Conservation (phyloP, 2,888 invertebrate genomes). For the Ichneumoninae sp. region DNA sequence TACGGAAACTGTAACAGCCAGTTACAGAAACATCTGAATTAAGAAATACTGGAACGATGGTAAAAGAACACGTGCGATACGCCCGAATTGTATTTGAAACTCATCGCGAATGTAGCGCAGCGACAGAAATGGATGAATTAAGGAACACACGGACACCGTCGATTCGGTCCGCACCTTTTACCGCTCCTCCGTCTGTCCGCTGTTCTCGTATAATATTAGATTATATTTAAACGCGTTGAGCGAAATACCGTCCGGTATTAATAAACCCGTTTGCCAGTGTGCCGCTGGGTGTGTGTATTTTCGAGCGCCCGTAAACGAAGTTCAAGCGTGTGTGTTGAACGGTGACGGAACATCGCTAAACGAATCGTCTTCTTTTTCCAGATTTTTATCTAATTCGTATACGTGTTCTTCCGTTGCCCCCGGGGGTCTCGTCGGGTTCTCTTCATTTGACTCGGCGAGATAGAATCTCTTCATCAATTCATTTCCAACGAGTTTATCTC, state of each 20-base stretch:
- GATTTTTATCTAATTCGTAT: background rate
- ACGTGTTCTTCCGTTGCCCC: background rate
- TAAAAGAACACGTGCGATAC: too few relatives aligned
- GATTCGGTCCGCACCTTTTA: background rate
- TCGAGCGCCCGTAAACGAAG: background rate
- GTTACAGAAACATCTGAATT: too few relatives aligned
- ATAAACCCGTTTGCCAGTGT: conserved; percentile 46
- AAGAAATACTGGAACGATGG: too few relatives aligned
- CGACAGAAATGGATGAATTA: too few relatives aligned
- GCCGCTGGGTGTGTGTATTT: background rate
- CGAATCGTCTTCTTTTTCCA: conserved; percentile 1
- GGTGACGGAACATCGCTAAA: conserved; percentile 13
- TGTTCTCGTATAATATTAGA: conserved; percentile 58
- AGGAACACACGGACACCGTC: background rate
- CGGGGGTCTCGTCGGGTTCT: background rate
- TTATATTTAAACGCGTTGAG: conserved; percentile 61
- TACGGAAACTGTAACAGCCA: too few relatives aligned
- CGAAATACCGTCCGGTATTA: conserved; percentile 63
- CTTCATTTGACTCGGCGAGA: conserved; percentile 19
- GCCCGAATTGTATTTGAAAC: background rate
- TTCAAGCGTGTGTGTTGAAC: background rate
- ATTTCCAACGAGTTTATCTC: background rate
- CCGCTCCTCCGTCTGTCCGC: conserved; percentile 21
- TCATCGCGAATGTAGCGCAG: background rate
- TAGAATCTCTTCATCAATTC: conserved; percentile 34